Conservation (phyloP, 2,888 invertebrate species). For the Zaprionus obscuricornis region DNA sequence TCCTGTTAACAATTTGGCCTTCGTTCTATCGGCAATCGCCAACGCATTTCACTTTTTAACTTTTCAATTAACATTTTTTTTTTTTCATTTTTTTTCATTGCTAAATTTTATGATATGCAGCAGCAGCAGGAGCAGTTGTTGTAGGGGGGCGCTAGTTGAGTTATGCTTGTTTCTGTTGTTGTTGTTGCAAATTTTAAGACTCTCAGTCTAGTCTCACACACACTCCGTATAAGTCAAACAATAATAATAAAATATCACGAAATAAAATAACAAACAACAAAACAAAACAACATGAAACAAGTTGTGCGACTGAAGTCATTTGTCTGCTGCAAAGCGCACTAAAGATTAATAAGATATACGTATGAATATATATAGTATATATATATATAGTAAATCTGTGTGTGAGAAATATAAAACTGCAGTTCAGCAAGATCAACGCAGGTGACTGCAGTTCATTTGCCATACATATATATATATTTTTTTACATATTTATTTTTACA, state of each 20-base stretch:
- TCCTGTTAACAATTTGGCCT: too few relatives aligned
- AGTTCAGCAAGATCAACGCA: too few relatives aligned
- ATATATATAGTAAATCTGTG: too few relatives aligned
- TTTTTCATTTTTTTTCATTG: too few relatives aligned
- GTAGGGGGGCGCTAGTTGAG: too few relatives aligned
- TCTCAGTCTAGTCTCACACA: slow-evolving; percentile 12
- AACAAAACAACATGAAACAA: slow-evolving; percentile 41
- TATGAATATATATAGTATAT: too few relatives aligned
- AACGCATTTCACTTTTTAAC: slow-evolving; percentile 53
- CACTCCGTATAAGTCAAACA: slow-evolving; percentile 40
- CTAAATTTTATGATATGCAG: slow-evolving; percentile 21
- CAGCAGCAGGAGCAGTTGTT: too few relatives aligned
- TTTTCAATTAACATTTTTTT: slow-evolving; percentile 15
- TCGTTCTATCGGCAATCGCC: slow-evolving; percentile 33
- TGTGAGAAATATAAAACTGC: too few relatives aligned
- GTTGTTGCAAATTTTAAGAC: slow-evolving; percentile 29
- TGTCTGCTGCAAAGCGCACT: slow-evolving; percentile 51
- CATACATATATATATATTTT: too few relatives aligned
- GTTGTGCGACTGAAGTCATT: slow-evolving; percentile 62
- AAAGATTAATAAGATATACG: too few relatives aligned
- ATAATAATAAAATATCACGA: slow-evolving; percentile 24
- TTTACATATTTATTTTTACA: slow-evolving; percentile 4
- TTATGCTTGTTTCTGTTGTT: background rate
- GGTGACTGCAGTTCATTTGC: too few relatives aligned
- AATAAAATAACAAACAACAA: too few relatives aligned